Conservation (phyloP, 2,113 vertebrate species). For the Otus sunia region DNA sequence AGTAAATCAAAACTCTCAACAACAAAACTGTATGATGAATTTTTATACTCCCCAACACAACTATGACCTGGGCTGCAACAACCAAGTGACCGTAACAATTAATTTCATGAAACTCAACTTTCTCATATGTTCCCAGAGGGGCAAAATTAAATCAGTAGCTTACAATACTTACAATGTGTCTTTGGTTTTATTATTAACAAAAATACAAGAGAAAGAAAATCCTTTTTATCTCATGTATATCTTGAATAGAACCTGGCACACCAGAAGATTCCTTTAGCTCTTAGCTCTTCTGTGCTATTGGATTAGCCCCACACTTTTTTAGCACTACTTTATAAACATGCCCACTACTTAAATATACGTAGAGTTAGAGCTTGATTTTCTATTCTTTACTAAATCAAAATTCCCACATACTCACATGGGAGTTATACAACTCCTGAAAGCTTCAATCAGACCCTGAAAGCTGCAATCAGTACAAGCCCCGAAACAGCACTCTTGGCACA, state of each 20-base stretch:
- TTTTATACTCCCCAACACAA: neutral
- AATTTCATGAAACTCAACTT: neutral
- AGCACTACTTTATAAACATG: neutral
- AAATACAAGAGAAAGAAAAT: neutral
- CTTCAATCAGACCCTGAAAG: conserved; percentile 20
- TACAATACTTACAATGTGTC: neutral
- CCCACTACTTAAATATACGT: neutral
- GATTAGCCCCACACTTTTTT: neutral
- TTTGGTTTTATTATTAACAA: neutral
- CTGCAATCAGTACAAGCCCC: neutral
- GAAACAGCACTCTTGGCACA: neutral
- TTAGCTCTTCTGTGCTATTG: neutral
- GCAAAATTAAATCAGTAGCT: neutral
- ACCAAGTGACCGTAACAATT: neutral
- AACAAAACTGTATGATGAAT: accelerated
- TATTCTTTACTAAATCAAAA: neutral
- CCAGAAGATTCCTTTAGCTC: neutral
- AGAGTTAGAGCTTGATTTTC: neutral
- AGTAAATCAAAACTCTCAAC: neutral
- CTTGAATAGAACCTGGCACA: neutral
- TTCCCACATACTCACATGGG: neutral
- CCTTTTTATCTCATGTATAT: neutral
- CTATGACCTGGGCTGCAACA: neutral
- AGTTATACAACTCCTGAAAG: neutral
- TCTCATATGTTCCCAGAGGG: neutral